These are phyloP conservation scores for Petrocephalus sullivani DNA, from an alignment of 2,797 vertebrate species.

Conservation along the genomic window DNA sequence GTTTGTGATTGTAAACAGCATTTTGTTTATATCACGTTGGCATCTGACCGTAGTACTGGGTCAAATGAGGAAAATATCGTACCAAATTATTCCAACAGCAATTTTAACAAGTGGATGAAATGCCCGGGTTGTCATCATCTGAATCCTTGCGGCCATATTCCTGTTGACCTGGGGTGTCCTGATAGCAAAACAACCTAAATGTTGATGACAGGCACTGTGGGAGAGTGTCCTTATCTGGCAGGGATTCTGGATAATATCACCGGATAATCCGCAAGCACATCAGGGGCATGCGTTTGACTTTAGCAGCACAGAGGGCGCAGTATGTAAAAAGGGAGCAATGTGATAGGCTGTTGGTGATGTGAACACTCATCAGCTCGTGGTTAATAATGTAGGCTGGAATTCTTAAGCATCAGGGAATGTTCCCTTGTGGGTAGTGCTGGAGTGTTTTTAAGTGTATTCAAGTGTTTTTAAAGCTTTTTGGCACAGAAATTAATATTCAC, in stretches of 20 bases:
- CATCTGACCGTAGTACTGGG: neutral
- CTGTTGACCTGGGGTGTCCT: conserved; percentile 26
- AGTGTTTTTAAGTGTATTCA: neutral
- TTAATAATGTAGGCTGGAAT: neutral
- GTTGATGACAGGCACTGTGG: neutral
- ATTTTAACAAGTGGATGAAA: neutral
- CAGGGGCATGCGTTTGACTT: neutral
- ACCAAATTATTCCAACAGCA: neutral
- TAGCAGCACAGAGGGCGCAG: neutral
- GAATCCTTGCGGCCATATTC: conserved; percentile 29
- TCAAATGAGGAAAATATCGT: neutral
- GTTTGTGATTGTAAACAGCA: neutral
- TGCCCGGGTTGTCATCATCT: conserved; percentile 30
- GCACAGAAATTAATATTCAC: neutral
- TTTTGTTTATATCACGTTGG: neutral
- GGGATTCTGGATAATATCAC: neutral
- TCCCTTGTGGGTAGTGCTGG: neutral
- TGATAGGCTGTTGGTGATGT: neutral
- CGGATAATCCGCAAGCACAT: neutral
- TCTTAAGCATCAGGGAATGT: neutral
- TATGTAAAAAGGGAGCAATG: neutral
- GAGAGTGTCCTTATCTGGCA: conserved; percentile 14
- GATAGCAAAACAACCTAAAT: conserved; percentile 31
- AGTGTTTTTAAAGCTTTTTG: neutral
- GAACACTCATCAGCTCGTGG: too few species aligned